Evolutionary conservation across 2,888 invertebrate genomes (phyloP), one percentile per base, ranked within the genome.

Genomic region (Pilophorus perplexus): DNA sequence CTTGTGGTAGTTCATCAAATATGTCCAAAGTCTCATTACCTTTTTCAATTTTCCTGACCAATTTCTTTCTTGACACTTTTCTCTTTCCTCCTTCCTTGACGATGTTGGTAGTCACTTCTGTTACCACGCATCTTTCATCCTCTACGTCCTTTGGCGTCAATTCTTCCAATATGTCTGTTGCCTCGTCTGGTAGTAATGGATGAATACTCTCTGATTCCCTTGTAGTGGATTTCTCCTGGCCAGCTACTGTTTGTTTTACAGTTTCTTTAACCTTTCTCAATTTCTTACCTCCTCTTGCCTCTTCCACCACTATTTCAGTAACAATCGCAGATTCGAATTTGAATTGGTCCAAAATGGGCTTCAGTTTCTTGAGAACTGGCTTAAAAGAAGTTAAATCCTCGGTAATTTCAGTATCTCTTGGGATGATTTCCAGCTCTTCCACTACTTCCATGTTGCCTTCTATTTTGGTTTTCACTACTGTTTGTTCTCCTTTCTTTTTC

Each of bases 21-120:
- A n/a, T n/a, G 38, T 67, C 67, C 10, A 65, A 12, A 14, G 16
- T 14, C 14, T 38, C 42, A 22, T 64, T 33, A 16, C n/a, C n/a
- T n/a, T n/a, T n/a, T n/a, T n/a, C n/a, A n/a, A n/a, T n/a, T n/a
- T n/a, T n/a, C n/a, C n/a, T n/a, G n/a, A n/a, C n/a, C n/a, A n/a
- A n/a, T n/a, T n/a, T 75, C 71, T 78, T 82, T 1, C 80, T n/a
- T n/a, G n/a, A 77, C 2, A 77, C 76, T 0, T 79, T 79, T 67
- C 38, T 64, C 78, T 81, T 80, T n/a, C 76, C 73, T 54, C 77
- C 72, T 71, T 76, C 73, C 72, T 77, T 74, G 54, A 57, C 66
- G 10, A 71, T 46, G 67, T 67, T 20, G 68, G 72, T 64, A 67
- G 69, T 23, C n/a, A 74, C 67, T 70, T 73, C 71, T 65, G 74